Evolutionary conservation across 2,797 vertebrate genomes (phyloP), one percentile per base, ranked within the genome.

Genomic region (Semaprochilodus insignis): DNA sequence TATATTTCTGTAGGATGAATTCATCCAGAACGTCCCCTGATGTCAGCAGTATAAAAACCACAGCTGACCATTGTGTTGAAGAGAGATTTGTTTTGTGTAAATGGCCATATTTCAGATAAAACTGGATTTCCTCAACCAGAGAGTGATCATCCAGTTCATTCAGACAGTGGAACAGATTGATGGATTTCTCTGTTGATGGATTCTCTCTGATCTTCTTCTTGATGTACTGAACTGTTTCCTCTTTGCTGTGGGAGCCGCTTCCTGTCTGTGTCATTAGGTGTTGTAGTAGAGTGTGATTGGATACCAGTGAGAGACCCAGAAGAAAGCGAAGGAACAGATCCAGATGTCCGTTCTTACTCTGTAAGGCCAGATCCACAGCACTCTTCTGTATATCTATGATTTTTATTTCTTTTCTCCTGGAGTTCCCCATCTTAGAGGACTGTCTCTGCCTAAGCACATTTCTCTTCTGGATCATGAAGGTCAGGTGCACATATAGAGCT

Each of bases 251-350:
- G 17, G 16, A 4, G 2, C n/a, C 57, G 14, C 54, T 72, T 44
- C 23, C 40, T 27, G 31, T 71, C 36, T 80, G 31, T 80, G 34
- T 57, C 36, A 71, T 4, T 17, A 80, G 27, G 1, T 16, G 11
- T 14, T 55, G 36, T 31, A 80, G 48, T 5, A 48, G 44, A 11
- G 10, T 48, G 54, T 80, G 67, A 80, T 48, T 72, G 67, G 51
- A 48, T 34, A 69, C 77, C 63, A 78, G 19, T 27, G 63, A 79
- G 66, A 79, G 77, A 23, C 77, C 65, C 66, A 69, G 66, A 79
- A 57, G 67, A 48, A 71, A 70, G 3, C 65, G 74, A 0, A 76
- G 74, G 36, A 74, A 57, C n/a, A 74, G 27, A 6, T 57, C 52
- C 31, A 74, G 57, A 67, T 51, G n/a, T 51, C 1, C 23, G 15